These are phyloP conservation scores for Lordiphosa stackelbergi DNA, from an alignment of 1,140 invertebrate species.

Conservation along the genomic window DNA sequence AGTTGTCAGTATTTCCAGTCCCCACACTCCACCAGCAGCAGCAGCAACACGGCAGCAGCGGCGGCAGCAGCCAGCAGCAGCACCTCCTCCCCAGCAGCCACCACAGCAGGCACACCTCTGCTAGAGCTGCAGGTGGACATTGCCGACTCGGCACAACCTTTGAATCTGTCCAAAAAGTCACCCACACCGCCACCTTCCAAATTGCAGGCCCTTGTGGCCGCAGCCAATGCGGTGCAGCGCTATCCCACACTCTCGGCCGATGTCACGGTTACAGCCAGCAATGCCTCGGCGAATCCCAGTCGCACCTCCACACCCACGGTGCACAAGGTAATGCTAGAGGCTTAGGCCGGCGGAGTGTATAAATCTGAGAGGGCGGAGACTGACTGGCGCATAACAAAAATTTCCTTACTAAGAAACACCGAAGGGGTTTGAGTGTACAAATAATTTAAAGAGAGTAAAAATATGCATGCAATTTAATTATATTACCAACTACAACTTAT, in stretches of 20 bases:
- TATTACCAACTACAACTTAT: slow-evolving; percentile 59
- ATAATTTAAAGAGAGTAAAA: slow-evolving; percentile 32
- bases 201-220: slow-evolving; percentile 60
- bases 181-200: slow-evolving; percentile 86
- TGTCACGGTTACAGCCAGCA: slow-evolving; percentile 65
- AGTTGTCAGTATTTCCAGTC: slow-evolving; percentile 78
- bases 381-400: slow-evolving; percentile 11
- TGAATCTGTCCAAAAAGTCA: slow-evolving; percentile 93
- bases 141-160: slow-evolving; percentile 87
- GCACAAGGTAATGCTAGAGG: slow-evolving; percentile 80
- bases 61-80: slow-evolving; percentile 42
- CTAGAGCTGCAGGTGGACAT: slow-evolving; percentile 89
- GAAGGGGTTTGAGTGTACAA: slow-evolving; percentile 28
- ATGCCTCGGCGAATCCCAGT: slow-evolving; percentile 21
- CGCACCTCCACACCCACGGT: slow-evolving; percentile 63
- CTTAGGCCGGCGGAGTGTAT: slow-evolving; percentile 76
- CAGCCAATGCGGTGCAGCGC: slow-evolving; percentile 65
- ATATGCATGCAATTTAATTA: slow-evolving; percentile 58
- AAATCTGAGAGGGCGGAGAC: slow-evolving; percentile 30
- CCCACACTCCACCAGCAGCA: slow-evolving; percentile 70
- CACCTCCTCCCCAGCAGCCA: slow-evolving; percentile 79
- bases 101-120: slow-evolving; percentile 78
- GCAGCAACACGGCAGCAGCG: slow-evolving; percentile 11
- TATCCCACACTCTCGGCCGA: slow-evolving; percentile 69
- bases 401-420: slow-evolving; percentile 35